phyloP scores from a whole-genome alignment of 2,797 vertebrate species.

The Pipistrellus pipistrellus region DNA sequence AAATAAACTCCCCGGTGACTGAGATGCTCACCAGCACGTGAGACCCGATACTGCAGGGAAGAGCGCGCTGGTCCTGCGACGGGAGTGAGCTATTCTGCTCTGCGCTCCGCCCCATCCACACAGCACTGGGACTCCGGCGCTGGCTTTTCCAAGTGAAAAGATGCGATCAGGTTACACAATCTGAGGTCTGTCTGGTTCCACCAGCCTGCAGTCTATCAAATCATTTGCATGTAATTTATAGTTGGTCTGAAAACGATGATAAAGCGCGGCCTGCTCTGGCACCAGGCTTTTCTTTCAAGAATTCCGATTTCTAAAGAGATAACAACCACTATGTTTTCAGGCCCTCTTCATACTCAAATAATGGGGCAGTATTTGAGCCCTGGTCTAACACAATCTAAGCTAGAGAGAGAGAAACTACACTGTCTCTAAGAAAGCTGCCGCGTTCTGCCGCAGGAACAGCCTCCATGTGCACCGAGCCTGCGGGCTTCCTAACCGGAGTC shows the following conservation, averaged over 20 bases:
- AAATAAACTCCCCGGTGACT: not conserved
- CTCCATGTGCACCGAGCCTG: not conserved
- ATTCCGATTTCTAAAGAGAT: slow-evolving; percentile 23
- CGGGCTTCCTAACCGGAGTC: not conserved
- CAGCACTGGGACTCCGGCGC: not conserved
- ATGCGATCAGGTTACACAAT: not conserved
- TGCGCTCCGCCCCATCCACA: not conserved
- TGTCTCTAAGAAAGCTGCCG: slow-evolving; percentile 72
- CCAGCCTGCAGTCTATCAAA: not conserved
- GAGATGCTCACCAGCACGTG: not conserved
- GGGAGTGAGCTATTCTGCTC: not conserved
- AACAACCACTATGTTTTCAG: not conserved
- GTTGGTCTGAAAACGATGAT: not conserved
- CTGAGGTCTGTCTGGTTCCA: not conserved
- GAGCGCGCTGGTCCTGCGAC: not conserved
- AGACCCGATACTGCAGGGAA: not conserved
- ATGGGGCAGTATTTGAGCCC: not conserved
- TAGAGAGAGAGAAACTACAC: slow-evolving; percentile 63
- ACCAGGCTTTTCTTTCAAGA: not conserved
- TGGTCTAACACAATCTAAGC: not conserved
- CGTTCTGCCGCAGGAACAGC: slow-evolving; percentile 65
- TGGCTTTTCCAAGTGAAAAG: not conserved
- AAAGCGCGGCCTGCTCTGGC: not conserved
- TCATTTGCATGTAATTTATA: not conserved
- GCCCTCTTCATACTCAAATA: not conserved